These are phyloP conservation scores for Pelosia muscerda DNA, from an alignment of 2,888 invertebrate species.

Conservation along the genomic window DNA sequence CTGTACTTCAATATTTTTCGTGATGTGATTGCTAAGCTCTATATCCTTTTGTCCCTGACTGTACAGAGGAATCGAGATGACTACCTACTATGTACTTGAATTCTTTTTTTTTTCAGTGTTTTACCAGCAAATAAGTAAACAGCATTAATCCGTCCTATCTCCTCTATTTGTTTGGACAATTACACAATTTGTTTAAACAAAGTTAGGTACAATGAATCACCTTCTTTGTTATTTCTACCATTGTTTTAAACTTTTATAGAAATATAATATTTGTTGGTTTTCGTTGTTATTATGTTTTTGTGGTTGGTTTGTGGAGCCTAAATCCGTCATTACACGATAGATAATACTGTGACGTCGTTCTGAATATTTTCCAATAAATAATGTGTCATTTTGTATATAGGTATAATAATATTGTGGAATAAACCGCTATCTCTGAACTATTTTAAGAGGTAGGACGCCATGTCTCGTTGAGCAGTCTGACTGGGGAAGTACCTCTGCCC, in stretches of 20 bases:
- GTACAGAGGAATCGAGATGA: too few species aligned
- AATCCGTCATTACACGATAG: too few species aligned
- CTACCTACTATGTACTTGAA: too few species aligned
- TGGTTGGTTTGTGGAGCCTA: constrained; percentile 4
- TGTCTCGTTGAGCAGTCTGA: too few species aligned
- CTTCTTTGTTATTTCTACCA: constrained; percentile 26
- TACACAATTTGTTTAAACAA: constrained; percentile 34
- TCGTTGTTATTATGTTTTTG: constrained; percentile 19
- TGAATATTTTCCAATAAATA: not conserved
- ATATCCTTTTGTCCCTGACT: too few species aligned
- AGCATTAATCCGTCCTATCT: constrained; percentile 7
- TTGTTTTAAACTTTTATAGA: constrained; percentile 12
- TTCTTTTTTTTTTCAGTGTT: too few species aligned
- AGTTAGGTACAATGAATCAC: constrained; percentile 39
- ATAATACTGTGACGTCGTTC: not conserved
- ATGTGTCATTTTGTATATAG: not conserved
- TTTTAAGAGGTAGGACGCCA: too few species aligned
- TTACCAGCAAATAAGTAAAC: not conserved
- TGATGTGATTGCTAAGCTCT: too few species aligned
- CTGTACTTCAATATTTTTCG: too few species aligned
- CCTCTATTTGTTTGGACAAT: constrained; percentile 29
- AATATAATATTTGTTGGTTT: constrained; percentile 13
- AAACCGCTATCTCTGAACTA: too few species aligned
- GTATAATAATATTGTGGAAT: not conserved
- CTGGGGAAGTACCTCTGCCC: too few species aligned